phyloP scores from a whole-genome alignment of 92 coral and sea anemone species.

The Desmophyllum pertusum region DNA sequence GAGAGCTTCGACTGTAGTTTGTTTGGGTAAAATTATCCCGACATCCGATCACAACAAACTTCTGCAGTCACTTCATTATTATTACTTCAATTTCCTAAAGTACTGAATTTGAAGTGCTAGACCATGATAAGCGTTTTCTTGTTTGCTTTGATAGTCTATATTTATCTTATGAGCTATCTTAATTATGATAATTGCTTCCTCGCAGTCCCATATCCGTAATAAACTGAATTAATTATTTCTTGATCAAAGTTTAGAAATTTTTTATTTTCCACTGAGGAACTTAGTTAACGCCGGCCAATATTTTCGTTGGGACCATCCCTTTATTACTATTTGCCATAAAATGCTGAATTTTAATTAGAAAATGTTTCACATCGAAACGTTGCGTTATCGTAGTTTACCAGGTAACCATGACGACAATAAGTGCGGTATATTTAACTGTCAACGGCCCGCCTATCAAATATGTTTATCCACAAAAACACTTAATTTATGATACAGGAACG shows the following conservation, averaged over 20 bases:
- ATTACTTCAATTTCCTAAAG: background rate
- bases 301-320: background rate
- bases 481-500: background rate
- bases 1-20: too few species aligned
- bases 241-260: background rate
- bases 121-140: background rate
- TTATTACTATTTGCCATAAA: background rate
- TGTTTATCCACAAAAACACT: background rate
- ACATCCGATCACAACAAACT: background rate
- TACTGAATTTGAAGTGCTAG: background rate
- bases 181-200: background rate
- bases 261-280: background rate
- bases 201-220: conserved; percentile 10
- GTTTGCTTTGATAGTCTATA: background rate
- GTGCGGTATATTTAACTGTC: background rate
- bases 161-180: background rate
- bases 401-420: background rate
- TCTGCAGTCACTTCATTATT: background rate
- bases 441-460: background rate
- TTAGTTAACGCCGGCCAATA: background rate
- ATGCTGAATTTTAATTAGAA: too few species aligned
- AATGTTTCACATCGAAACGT: background rate
- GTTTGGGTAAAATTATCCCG: background rate
- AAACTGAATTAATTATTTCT: background rate
- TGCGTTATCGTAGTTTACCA: background rate